Evolutionary conservation across 2,113 vertebrate genomes (phyloP).

Genomic region (Nyctereutes procyonoides): DNA sequence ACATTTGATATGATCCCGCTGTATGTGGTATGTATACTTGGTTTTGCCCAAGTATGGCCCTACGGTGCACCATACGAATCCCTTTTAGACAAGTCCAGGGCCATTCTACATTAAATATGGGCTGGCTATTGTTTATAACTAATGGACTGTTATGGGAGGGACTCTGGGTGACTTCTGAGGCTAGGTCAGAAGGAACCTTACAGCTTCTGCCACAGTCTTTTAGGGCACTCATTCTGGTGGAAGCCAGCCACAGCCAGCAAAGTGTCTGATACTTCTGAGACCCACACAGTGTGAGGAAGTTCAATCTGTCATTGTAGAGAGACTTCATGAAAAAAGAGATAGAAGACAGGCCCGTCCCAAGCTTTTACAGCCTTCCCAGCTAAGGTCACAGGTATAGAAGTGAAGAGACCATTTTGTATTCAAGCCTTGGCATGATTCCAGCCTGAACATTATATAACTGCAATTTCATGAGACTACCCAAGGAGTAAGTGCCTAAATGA

Average conservation of each 20-base stretch:
- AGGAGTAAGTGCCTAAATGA: neutral
- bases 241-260: neutral
- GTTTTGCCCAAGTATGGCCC: neutral
- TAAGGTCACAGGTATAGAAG: neutral
- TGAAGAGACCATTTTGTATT: neutral
- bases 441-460: neutral
- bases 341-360: neutral
- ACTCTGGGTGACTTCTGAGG: neutral
- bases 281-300: neutral
- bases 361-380: neutral
- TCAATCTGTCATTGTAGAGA: neutral
- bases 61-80: neutral
- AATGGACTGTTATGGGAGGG: neutral
- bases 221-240: neutral
- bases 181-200: neutral
- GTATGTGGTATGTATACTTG: neutral
- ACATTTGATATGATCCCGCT: neutral
- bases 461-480: neutral
- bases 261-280: neutral
- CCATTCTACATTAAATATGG: neutral
- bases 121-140: neutral
- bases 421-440: neutral
- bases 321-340: neutral
- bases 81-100: neutral
- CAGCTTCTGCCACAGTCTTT: neutral